Base-by-base conservation (phyloP, 1,140 invertebrate genomes). In the Ooceraea biroi region DNA sequence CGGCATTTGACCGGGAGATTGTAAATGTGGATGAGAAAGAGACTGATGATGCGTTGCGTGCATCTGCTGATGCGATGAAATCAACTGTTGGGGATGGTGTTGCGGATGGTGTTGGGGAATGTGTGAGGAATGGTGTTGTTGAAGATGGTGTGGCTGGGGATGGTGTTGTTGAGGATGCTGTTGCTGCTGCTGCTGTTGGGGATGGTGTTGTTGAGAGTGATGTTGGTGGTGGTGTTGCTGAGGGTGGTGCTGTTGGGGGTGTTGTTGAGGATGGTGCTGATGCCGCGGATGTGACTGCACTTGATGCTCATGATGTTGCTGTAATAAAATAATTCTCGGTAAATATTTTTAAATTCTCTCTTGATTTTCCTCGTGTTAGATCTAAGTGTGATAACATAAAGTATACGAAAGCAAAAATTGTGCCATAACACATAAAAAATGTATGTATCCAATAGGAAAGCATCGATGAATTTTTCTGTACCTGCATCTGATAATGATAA, bases 401-500 rank as follows among this genome's bases (percentile, higher is more conserved):
- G 57, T 11, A 19, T 22, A 22, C n/a, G n/a, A 44, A 46, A 69
- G 22, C 17, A 30, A 12, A 41, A 41, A 36, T 10, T 41, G 10
- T 41, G 17, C 14, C 14, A 25, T 41, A 3, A 8, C 17, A 63
- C 14, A 17, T 27, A 27, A 25, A 52, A 14, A 66, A 78, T 57
- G 44, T 22, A 41, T 36, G 27, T 48, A 19, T 41, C n/a, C n/a
- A 41, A 30, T 44, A 17, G 8, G 12, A 30, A 61, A 60, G 8
- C 25, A 41, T 25, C 10, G 10, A 36, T n/a, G 3, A 11, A 14
- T 84, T 41, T 58, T 50, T 50, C 11, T 66, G 69, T 89, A 92
- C 91, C 91, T 92, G 92, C 25, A 94, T 88, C 68, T 92, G 90
- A 89, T 92, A 94, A 65, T 93, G 93, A 82, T 91, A 94, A 52